These are phyloP conservation scores for Pectinophora gossypiella DNA, from an alignment of 1,140 invertebrate genomes.

Conservation along the genomic window DNA sequence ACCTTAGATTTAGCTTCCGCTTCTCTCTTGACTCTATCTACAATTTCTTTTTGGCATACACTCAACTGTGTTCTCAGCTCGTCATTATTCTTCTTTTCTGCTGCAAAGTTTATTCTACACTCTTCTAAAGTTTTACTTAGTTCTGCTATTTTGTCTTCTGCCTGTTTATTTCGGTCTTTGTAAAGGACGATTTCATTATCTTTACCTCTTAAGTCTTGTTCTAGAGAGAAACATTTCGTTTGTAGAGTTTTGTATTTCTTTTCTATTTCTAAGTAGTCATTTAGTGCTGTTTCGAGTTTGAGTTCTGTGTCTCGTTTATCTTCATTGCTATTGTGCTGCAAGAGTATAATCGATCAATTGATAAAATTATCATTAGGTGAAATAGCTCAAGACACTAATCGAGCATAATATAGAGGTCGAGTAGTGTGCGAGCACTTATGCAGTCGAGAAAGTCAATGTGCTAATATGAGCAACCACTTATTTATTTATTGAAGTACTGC, in stretches of 20 bases:
- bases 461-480: too few relatives aligned
- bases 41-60: constrained; percentile 41
- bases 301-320: constrained; percentile 50
- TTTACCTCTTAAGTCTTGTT: constrained; percentile 44
- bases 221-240: constrained; percentile 35
- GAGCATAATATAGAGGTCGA: too few relatives aligned
- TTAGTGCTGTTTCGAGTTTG: constrained; percentile 56
- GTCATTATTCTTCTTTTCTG: constrained; percentile 48
- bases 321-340: constrained; percentile 10
- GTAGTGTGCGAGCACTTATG: too few relatives aligned
- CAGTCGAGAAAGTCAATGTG: too few relatives aligned
- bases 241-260: constrained; percentile 58
- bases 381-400: too few relatives aligned
- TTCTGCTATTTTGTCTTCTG: constrained; percentile 47
- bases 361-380: too few relatives aligned
- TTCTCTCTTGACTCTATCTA: constrained; percentile 45
- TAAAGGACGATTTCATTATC: constrained; percentile 47
- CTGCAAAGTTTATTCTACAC: constrained; percentile 40
- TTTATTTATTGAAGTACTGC: too few relatives aligned
- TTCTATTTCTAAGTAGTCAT: constrained; percentile 63
- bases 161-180: constrained; percentile 53
- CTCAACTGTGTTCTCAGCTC: constrained; percentile 40
- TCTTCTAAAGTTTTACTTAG: constrained; percentile 49
- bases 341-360: background rate
- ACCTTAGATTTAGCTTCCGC: constrained; percentile 64